These are phyloP conservation scores for Struthidea cinerea DNA, from an alignment of 2,113 vertebrate genomes.

Conservation along the genomic window DNA sequence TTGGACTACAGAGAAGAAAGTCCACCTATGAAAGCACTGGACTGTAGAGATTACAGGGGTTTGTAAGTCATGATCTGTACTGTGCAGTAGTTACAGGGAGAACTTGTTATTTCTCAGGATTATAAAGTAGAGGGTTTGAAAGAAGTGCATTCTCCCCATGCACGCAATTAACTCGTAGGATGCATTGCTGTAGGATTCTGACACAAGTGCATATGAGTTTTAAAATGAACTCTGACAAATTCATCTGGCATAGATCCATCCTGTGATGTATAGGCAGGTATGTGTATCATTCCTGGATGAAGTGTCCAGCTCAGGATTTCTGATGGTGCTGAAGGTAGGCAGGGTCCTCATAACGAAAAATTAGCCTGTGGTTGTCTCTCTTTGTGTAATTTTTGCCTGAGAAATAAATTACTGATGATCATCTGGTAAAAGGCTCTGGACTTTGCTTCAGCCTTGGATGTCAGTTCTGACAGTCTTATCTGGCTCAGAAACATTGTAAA, in stretches of 20 bases:
- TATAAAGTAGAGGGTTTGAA: neutral
- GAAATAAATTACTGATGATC: neutral
- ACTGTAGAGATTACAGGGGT: neutral
- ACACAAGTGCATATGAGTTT: neutral
- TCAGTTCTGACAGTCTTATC: neutral
- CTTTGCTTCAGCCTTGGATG: neutral
- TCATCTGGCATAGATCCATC: neutral
- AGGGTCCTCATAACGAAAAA: neutral
- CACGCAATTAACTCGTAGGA: neutral
- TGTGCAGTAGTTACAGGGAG: neutral
- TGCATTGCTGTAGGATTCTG: neutral
- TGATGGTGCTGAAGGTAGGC: neutral
- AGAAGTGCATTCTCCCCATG: accelerated
- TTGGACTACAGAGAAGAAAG: neutral
- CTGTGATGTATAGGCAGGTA: neutral
- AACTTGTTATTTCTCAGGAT: neutral
- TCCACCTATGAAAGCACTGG: neutral
- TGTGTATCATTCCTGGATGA: neutral
- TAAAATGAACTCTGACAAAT: neutral
- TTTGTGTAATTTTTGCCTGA: neutral
- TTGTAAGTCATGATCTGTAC: neutral
- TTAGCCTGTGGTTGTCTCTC: neutral
- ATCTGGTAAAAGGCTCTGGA: neutral
- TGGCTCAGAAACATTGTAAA: neutral
- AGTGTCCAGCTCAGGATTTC: neutral